Evolutionary conservation across 1,140 invertebrate species (phyloP).

Genomic region (Megalopta genalis): DNA sequence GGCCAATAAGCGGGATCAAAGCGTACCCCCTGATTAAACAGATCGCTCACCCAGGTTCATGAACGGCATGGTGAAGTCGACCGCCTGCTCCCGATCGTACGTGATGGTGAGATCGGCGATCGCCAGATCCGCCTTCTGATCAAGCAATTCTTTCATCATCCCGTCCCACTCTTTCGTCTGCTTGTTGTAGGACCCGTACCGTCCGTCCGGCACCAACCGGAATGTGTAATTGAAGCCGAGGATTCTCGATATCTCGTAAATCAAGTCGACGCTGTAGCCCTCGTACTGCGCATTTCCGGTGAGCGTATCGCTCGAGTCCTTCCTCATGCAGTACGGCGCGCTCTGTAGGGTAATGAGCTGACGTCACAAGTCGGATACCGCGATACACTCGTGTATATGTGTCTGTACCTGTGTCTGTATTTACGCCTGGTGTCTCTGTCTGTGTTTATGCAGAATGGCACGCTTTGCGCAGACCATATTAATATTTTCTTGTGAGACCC

Average conservation of each 20-base stretch:
- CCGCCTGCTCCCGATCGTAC: slow-evolving; percentile 92
- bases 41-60: slow-evolving; percentile 90
- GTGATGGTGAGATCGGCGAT: slow-evolving; percentile 97
- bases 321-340: slow-evolving; percentile 94
- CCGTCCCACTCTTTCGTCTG: slow-evolving; percentile 95
- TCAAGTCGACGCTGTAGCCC: slow-evolving; percentile 92
- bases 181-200: slow-evolving; percentile 89
- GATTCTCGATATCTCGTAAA: slow-evolving; percentile 92
- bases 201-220: slow-evolving; percentile 88
- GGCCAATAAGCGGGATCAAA: background rate
- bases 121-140: slow-evolving; percentile 94
- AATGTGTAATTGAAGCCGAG: slow-evolving; percentile 95
- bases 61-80: slow-evolving; percentile 97
- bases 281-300: slow-evolving; percentile 93
- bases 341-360: slow-evolving; percentile 82
- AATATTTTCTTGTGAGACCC: background rate
- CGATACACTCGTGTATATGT: too few species aligned
- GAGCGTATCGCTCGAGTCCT: slow-evolving; percentile 89
- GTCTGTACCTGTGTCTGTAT: too few species aligned
- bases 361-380: slow-evolving; percentile 37
- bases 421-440: too few species aligned
- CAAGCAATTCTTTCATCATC: slow-evolving; percentile 94
- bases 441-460: slow-evolving; percentile 22
- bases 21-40: background rate
- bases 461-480: slow-evolving; percentile 13